Evolutionary conservation across 2,888 invertebrate species (phyloP).

Genomic region (Alviniconcha strummeri): DNA sequence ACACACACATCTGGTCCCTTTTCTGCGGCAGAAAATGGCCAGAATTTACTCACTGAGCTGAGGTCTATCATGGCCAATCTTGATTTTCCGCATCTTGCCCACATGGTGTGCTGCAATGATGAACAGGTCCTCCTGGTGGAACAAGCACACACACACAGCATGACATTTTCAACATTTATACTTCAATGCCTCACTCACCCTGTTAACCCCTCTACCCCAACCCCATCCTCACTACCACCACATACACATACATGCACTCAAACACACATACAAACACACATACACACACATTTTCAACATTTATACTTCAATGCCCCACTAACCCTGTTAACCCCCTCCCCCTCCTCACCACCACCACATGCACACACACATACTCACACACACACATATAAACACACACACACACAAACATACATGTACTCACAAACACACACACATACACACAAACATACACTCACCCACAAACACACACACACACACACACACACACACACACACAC

Average conservation of each 20-base stretch:
- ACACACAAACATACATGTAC: background rate
- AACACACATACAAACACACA: background rate
- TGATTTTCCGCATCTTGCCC: conserved; percentile 66
- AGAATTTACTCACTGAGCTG: conserved; percentile 63
- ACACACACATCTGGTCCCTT: no score
- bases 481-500: background rate
- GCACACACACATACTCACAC: background rate
- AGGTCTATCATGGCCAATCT: conserved; percentile 69
- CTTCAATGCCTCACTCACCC: background rate
- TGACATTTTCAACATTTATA: conserved; percentile 3
- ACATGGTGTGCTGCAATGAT: conserved; percentile 62
- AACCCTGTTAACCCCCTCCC: background rate
- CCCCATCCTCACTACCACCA: no score
- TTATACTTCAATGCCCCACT: background rate
- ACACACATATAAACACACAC: background rate
- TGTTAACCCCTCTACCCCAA: background rate
- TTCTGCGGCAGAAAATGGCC: no score
- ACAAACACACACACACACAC: background rate
- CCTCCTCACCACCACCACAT: no score
- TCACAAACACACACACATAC: background rate
- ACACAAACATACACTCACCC: background rate
- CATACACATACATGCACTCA: background rate
- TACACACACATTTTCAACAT: background rate
- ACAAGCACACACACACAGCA: background rate
- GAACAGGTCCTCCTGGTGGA: conserved; percentile 68